Percentiles rank a stretch among this genome's conserved stretches.
These are phyloP conservation scores for Pachypsylla venusta DNA, from an alignment of 1,140 invertebrate species.

Conservation along the genomic window DNA sequence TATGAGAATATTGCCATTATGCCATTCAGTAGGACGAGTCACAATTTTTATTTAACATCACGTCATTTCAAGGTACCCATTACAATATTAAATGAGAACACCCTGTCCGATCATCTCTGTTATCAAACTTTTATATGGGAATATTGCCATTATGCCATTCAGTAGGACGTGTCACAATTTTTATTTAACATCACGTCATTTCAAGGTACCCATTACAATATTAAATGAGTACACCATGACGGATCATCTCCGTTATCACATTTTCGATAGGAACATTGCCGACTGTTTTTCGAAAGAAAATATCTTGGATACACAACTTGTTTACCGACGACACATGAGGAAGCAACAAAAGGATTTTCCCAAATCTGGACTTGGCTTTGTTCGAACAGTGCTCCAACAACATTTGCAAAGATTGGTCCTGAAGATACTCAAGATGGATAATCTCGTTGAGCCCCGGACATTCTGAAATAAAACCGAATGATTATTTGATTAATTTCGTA, in stretches of 20 bases:
- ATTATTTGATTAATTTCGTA: neutral
- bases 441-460: conserved; percentile 43
- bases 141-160: no score
- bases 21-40: no score
- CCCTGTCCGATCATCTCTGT: no score
- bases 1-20: no score
- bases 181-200: no score
- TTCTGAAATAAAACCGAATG: conserved; percentile 36
- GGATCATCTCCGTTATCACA: conserved; percentile 1
- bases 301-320: conserved; percentile 40
- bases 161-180: no score
- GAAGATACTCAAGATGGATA: conserved; percentile 46
- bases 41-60: no score
- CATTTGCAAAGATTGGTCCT: conserved; percentile 62
- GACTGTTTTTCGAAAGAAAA: conserved; percentile 49
- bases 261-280: conserved; percentile 1
- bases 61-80: no score
- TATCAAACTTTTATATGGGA: no score
- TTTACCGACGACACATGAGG: conserved; percentile 41
- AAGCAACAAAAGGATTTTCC: conserved; percentile 50
- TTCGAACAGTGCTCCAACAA: conserved; percentile 45
- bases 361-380: conserved; percentile 45
- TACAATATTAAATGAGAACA: no score
- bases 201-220: no score
- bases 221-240: neutral